Base-by-base conservation (phyloP, 2,797 vertebrate genomes). In the Odontamblyopus rebecca region DNA sequence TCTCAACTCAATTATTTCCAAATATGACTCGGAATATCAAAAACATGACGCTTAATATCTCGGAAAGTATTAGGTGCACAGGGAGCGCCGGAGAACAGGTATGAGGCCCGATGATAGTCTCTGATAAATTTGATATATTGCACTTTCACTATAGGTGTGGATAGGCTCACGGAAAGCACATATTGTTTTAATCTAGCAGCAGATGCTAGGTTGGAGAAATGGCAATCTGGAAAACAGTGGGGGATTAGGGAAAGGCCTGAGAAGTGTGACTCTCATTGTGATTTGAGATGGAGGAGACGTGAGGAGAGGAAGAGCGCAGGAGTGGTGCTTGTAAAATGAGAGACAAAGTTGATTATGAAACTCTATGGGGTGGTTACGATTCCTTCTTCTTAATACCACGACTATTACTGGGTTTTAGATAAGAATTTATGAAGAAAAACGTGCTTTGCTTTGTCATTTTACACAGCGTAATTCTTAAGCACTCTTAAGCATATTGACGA, bases 91-190 rank as follows among this genome's bases (percentile, higher is more conserved):
- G 66, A 72, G 66, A 76, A 51, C 23, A 61, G 59, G 77, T 80
- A 78, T 82, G 67, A 48, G 79, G 80, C 80, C 73, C 76, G 82
- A 69, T 77, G 71, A 78, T 84, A 80, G 61, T 75, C 26, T 68
- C 41, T 75, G 82, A 85, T 84, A 76, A 79, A 81, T 74, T 75
- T 62, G 12, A 32, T 12, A 32, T 12, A 60, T 66, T 57, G 68
- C 64, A 68, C 16, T 8, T 6, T 19, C 70, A 77, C 77, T 60
- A 50, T 27, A 56, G 76, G 82, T 73, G 61, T 67, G 78, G 53
- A 29, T 16, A 1, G 68, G 80, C 65, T 76, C 56, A 61, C 79
- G 54, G 48, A 70, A 72, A 73, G 54, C 23, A 70, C 61, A 75
- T 71, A 72, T 80, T 73, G 75, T 85, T 62, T 80, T 72, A 81